Evolutionary conservation across 2,888 invertebrate species (phyloP).

Genomic region (Clusia tigrina): DNA sequence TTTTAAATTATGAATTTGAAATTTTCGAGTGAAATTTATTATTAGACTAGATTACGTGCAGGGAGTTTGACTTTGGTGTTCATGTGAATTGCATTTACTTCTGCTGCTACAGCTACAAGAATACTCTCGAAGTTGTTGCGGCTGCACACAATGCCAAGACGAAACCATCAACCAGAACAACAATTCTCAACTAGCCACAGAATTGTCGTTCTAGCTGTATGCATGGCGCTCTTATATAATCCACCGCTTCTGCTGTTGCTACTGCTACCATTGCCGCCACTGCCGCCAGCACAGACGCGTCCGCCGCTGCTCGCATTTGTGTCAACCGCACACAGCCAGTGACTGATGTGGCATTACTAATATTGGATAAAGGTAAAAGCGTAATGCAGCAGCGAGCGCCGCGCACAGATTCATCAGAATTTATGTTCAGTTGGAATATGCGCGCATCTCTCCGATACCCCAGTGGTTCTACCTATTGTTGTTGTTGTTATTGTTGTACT

Average conservation of each 20-base stretch:
- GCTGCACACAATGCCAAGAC: neutral
- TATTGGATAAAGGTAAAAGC: neutral
- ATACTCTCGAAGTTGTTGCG: neutral
- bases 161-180: neutral
- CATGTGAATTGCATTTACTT: neutral
- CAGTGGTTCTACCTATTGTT: no score
- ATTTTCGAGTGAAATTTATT: constrained; percentile 56
- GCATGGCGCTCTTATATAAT: no score
- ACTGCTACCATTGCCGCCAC: no score
- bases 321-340: neutral
- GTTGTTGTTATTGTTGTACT: no score
- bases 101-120: neutral
- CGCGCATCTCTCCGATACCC: no score
- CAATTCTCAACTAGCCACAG: neutral
- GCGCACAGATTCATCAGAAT: constrained; percentile 4
- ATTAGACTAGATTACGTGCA: constrained; percentile 59
- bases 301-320: neutral
- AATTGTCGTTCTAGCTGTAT: neutral
- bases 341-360: constrained; percentile 14
- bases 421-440: constrained; percentile 4
- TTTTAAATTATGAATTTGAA: constrained; percentile 55
- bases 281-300: neutral
- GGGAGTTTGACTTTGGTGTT: constrained; percentile 10
- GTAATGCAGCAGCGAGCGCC: neutral
- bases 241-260: no score